Conservation (phyloP, 2,888 invertebrate species). For the Phortica okadai region DNA sequence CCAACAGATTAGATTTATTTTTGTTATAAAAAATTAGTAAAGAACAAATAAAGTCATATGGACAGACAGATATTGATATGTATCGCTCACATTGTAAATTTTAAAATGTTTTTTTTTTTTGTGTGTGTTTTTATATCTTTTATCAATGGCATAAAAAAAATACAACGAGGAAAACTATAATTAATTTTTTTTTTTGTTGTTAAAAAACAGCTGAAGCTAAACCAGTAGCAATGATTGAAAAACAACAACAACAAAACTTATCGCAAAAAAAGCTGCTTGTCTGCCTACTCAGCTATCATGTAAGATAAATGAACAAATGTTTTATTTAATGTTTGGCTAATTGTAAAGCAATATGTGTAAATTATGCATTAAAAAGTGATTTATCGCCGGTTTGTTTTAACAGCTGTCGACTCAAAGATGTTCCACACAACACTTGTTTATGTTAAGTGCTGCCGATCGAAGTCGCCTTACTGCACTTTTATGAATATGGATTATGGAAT, state of each 20-base stretch:
- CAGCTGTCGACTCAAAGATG: background rate
- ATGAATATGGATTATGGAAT: too few species aligned
- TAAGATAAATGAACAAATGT: slow-evolving; percentile 18
- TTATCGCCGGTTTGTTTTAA: slow-evolving; percentile 2
- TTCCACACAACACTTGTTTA: too few species aligned
- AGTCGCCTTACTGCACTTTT: too few species aligned
- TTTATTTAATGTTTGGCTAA: slow-evolving; percentile 21
- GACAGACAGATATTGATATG: too few species aligned
- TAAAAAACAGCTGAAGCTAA: background rate
- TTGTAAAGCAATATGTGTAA: background rate
- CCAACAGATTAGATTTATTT: too few species aligned
- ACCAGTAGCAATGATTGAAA: background rate
- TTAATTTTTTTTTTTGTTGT: background rate
- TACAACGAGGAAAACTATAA: background rate
- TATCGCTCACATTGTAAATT: too few species aligned
- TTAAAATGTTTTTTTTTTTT: background rate
- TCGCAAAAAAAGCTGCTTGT: background rate
- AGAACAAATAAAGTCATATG: too few species aligned
- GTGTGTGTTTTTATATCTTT: background rate
- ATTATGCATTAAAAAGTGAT: background rate
- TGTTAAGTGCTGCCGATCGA: too few species aligned
- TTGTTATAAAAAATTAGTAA: too few species aligned
- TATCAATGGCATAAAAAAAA: background rate
- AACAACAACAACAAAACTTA: background rate
- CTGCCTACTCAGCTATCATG: slow-evolving; percentile 9